Evolutionary conservation across 2,888 invertebrate species (phyloP), one percentile per base, ranked within the genome.

Genomic region (Sminthurides aquaticus): DNA sequence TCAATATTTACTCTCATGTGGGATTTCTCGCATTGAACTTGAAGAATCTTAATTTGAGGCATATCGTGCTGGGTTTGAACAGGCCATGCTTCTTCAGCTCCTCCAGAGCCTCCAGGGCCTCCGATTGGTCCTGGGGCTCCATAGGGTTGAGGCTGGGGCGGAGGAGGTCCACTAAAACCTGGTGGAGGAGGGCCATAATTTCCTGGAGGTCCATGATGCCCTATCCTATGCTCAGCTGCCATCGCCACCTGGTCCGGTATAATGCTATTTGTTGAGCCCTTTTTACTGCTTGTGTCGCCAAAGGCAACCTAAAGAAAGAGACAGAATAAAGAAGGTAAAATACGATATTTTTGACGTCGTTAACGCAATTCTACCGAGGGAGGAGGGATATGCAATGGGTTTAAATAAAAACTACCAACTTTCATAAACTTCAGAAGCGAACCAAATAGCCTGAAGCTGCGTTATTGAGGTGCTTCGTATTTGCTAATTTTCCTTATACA

Each of bases 1-100:
- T 93, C 93, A 76, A 95, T 91, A 79, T 92, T 92, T 64, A 94
- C 94, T 61, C 93, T 84, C 93, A 94, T 94, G 78, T 92, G 91
- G 57, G 93, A 92, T 80, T 94, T 94, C 80, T 94, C 94, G 80
- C 94, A 94, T 79, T 94, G 93, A 73, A 94, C 94, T 82, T 93
- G 91, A 70, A 92, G 81, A 77, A 91, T 90, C 80, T 93, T 93
- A 76, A 94, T 93, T 80, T 92, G 91, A 0, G 93, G 93, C 80
- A 91, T 91, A 77, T 94, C 93, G 24, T 91, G 88, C 57, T 89
- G 86, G 55, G 90, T 87, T 24, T 75, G 73, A 73, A 91, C 80
- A 0, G 92, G 93, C 94, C 93, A 94, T 65, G 90, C 87, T 77
- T 92, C 92, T 75, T 91, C 90, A 8, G 43, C 55, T n/a, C 63